Evolutionary conservation across 2,888 invertebrate species (phyloP), one percentile per base, ranked within the genome.

Genomic region (Myathropa florea): DNA sequence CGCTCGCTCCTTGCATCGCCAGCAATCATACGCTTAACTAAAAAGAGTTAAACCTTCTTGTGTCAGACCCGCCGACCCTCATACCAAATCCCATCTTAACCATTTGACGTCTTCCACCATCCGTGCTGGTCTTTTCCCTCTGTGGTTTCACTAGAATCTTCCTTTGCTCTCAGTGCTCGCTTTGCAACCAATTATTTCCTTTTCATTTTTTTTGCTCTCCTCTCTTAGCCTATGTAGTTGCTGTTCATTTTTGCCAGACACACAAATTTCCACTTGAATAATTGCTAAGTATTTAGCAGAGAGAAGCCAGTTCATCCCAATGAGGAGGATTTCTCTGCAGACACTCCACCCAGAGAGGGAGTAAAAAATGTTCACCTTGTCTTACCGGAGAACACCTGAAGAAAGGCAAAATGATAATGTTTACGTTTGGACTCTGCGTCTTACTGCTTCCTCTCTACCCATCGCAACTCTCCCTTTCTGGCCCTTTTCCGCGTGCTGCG

Each of bases 261-360:
- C 77, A 85, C 81, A 81, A 77, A 85, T 82, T 85, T 85, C 81
- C 85, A 85, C 81, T 85, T 78, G 85, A 85, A 78, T 81, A 85
- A 85, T 82, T 85, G 73, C 77, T 60, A 85, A 85, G 81, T 78
- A 85, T 85, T 85, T 85, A 85, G 77, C 81, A 23, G 57, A 77
- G 59, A 21, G 46, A 60, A 64, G 65, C 26, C 71, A 78, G 81
- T 59, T 73, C 72, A 77, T 81, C 84, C 61, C 76, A 67, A 85
- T 81, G 77, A 77, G 73, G 55, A 77, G 24, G 24, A 57, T 21
- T 36, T 33, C 39, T n/a, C 26, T 57, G 12, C 53, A 76, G 67
- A 68, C 67, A 24, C 24, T 18, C 39, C 26, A 65, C 46, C 9
- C 6, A 63, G 55, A 55, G 26, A 72, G 2, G 3, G n/a, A 21